A percentile compares a stretch with the other conserved stretches of the same genome.
Evolutionary conservation across 1,140 invertebrate species (phyloP).

Genomic region (Tetramorium parvispinum): DNA sequence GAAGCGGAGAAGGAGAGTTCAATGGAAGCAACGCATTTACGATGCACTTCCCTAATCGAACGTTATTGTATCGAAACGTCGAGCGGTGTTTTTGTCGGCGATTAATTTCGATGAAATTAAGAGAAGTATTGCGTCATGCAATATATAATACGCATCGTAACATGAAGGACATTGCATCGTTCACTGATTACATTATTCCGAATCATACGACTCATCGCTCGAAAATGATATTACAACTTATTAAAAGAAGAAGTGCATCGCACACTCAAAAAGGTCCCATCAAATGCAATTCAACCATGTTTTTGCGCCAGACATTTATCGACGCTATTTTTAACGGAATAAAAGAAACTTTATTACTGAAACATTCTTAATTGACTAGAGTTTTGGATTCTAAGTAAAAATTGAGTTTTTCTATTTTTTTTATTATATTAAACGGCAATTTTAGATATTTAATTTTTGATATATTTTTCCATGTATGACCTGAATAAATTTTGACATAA

Average conservation of each 20-base stretch:
- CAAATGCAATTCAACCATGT: neutral
- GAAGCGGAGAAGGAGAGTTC: neutral
- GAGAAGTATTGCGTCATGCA: slow-evolving; percentile 17
- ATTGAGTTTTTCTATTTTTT: neutral
- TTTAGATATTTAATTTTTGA: neutral
- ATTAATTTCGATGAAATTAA: slow-evolving; percentile 38
- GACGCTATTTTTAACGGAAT: neutral
- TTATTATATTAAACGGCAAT: neutral
- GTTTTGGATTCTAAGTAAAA: neutral
- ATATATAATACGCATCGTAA: neutral
- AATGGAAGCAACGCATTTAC: neutral
- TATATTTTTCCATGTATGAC: neutral
- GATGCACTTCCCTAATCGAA: slow-evolving; percentile 19
- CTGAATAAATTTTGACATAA: slow-evolving; percentile 1
- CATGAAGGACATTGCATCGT: slow-evolving; percentile 5
- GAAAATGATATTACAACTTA: neutral
- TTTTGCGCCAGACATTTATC: neutral
- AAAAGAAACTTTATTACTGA: neutral
- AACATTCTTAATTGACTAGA: neutral
- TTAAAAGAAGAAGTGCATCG: neutral
- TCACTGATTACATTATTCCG: slow-evolving; percentile 1
- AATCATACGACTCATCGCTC: slow-evolving; percentile 15
- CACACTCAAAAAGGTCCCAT: neutral
- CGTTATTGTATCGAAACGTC: slow-evolving; percentile 24
- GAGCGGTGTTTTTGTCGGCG: neutral